These are phyloP conservation scores for Allygus modestus DNA, from an alignment of 2,888 invertebrate genomes.

Conservation along the genomic window DNA sequence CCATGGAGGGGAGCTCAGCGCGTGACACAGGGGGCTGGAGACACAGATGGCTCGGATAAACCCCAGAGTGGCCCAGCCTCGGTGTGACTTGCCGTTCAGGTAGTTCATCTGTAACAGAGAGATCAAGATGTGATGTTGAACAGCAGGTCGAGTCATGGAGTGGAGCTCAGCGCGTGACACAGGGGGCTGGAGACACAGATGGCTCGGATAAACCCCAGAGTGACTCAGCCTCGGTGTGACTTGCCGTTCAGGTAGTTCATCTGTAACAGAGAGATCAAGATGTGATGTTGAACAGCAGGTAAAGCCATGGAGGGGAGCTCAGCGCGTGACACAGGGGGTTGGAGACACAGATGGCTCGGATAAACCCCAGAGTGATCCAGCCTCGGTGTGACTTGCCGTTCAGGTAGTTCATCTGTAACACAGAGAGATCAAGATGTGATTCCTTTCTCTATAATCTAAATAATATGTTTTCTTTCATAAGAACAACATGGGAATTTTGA, in stretches of 20 bases:
- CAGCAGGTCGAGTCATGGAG: constrained; percentile 78
- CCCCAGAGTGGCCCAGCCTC: constrained; percentile 86
- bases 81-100: constrained; percentile 72
- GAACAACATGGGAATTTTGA: no score
- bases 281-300: not conserved
- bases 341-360: constrained; percentile 82
- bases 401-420: constrained; percentile 54
- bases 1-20: constrained; percentile 85
- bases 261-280: constrained; percentile 18
- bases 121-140: not conserved
- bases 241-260: constrained; percentile 58
- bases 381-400: constrained; percentile 75
- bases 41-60: constrained; percentile 82
- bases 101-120: constrained; percentile 51
- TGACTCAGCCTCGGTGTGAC: constrained; percentile 83
- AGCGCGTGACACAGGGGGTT: constrained; percentile 82
- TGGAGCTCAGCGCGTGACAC: constrained; percentile 82
- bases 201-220: constrained; percentile 83
- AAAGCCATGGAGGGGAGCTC: constrained; percentile 83
- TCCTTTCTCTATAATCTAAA: no score
- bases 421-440: not conserved
- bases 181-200: constrained; percentile 81
- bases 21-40: constrained; percentile 81
- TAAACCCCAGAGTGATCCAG: constrained; percentile 86
- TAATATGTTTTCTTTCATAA: no score